These are phyloP conservation scores for Gymnocephalus cernua DNA, from an alignment of 2,113 vertebrate species.

Conservation along the genomic window DNA sequence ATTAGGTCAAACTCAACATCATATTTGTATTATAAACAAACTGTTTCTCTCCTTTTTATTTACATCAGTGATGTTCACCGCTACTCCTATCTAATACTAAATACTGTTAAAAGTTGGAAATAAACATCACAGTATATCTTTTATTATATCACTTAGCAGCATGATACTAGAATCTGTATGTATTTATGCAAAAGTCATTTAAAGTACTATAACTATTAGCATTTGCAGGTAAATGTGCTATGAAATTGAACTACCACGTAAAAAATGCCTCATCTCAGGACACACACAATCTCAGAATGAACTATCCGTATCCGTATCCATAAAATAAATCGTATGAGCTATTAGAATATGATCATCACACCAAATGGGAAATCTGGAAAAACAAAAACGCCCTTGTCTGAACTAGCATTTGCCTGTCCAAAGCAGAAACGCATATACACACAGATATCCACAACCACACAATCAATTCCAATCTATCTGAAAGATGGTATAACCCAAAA, in stretches of 20 bases:
- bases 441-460: conserved; percentile 4
- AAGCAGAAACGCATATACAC: background rate
- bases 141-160: background rate
- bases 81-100: conserved; percentile 1
- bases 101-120: background rate
- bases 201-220: background rate
- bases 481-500: background rate
- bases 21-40: background rate
- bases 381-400: background rate
- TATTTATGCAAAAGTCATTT: conserved; percentile 5
- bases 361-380: conserved; percentile 23
- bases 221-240: conserved; percentile 51
- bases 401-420: background rate
- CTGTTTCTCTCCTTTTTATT: background rate
- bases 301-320: conserved; percentile 44
- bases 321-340: conserved; percentile 42
- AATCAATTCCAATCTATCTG: background rate
- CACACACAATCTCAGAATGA: conserved; percentile 10
- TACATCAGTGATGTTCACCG: background rate
- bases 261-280: conserved; percentile 16
- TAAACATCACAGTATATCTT: background rate
- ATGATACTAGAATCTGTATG: background rate
- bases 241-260: conserved; percentile 52
- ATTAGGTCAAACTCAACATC: background rate
- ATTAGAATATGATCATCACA: conserved; percentile 20